Conservation (phyloP, 1,140 invertebrate genomes). For the Mizuhopecten yessoensis region DNA sequence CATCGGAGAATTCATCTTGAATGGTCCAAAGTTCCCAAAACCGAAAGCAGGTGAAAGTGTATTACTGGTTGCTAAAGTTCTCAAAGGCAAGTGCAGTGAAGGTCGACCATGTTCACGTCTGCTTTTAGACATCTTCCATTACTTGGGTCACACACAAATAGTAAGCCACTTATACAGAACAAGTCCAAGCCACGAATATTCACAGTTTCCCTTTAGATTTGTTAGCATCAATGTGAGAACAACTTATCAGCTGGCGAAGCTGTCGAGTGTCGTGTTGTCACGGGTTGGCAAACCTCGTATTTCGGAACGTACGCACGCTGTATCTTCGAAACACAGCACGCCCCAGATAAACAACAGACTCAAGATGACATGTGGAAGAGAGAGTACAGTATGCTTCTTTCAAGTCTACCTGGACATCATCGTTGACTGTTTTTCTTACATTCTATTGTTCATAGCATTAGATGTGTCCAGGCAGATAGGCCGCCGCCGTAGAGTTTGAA, state of each 20-base stretch:
- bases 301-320: constrained; percentile 45
- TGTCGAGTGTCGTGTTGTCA: constrained; percentile 41
- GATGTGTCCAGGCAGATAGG: constrained; percentile 66
- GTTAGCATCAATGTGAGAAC: constrained; percentile 18
- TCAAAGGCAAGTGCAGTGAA: constrained; percentile 53
- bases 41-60: constrained; percentile 49
- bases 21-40: not conserved
- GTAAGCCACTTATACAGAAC: constrained; percentile 25
- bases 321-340: constrained; percentile 49
- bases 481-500: constrained; percentile 75
- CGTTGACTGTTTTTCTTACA: constrained; percentile 45
- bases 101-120: constrained; percentile 52
- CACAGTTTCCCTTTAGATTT: not conserved
- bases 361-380: constrained; percentile 44
- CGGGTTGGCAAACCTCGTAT: constrained; percentile 41
- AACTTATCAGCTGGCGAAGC: constrained; percentile 1
- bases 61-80: constrained; percentile 61
- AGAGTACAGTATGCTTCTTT: constrained; percentile 47
- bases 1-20: constrained; percentile 72
- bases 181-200: not conserved
- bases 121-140: constrained; percentile 46
- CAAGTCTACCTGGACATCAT: constrained; percentile 47
- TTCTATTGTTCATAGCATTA: constrained; percentile 57
- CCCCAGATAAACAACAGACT: constrained; percentile 46
- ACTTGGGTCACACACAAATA: constrained; percentile 46